A percentile compares a stretch with the other conserved stretches of the same genome.
Conservation (phyloP, 2,888 invertebrate genomes). For the Zelleria hepariella region DNA sequence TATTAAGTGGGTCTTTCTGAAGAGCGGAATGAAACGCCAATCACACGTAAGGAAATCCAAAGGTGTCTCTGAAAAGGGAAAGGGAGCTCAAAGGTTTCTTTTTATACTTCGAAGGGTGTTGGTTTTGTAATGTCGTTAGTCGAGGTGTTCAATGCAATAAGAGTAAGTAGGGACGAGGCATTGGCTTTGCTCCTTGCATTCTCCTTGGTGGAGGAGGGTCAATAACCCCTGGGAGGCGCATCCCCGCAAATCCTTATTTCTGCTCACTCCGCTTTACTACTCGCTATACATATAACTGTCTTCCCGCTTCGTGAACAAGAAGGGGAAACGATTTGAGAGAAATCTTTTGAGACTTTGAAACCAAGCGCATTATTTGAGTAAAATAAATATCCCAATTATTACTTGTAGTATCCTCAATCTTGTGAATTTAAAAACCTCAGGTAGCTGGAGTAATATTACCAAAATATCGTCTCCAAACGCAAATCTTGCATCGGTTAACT, state of each 20-base stretch:
- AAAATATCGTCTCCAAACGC: background rate
- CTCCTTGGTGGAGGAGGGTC: constrained; percentile 39
- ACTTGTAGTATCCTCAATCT: background rate
- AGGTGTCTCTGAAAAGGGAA: background rate
- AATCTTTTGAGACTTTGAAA: background rate
- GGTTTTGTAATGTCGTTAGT: background rate
- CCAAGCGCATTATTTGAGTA: background rate
- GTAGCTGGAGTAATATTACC: background rate
- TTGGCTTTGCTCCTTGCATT: constrained; percentile 34
- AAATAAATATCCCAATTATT: background rate
- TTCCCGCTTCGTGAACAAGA: constrained; percentile 20
- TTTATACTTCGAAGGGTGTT: background rate
- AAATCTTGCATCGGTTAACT: background rate
- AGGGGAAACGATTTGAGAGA: constrained; percentile 7
- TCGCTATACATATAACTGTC: constrained; percentile 24
- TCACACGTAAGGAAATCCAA: background rate
- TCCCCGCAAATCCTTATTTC: constrained; percentile 57
- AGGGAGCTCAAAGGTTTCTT: background rate
- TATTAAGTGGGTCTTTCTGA: background rate
- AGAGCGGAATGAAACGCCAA: background rate
- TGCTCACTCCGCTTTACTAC: constrained; percentile 22
- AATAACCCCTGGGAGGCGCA: constrained; percentile 48
- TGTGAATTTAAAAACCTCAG: background rate
- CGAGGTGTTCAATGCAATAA: constrained; percentile 2
- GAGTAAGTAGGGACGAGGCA: constrained; percentile 3